Evolutionary conservation across 2,888 invertebrate species (phyloP), one percentile per base, ranked within the genome.

Genomic region (Dorcus parallelipipedus): DNA sequence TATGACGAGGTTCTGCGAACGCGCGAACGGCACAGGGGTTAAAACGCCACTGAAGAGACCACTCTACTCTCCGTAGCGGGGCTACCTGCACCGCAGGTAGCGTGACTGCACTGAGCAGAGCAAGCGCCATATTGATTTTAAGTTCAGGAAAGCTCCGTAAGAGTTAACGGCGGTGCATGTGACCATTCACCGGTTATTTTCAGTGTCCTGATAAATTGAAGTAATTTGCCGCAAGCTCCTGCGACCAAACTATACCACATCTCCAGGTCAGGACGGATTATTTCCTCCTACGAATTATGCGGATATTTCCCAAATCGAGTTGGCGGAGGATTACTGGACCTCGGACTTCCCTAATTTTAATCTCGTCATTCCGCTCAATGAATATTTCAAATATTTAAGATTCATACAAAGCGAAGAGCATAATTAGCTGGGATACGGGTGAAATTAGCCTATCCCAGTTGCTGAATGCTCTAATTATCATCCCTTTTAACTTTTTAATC

Each of bases 121-220:
- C 77, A 77, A 69, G 77, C 77, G 77, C 76, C 76, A 76, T 78
- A 78, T 78, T 78, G 78, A 78, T 78, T 78, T 78, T 78, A 76
- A 76, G 67, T 59, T 59, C 55, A 41, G 51, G 54, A 55, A 49
- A 59, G 55, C 59, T 51, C 40, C 51, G 49, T 52, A 59, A 59
- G 54, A 59, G 55, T 59, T 59, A 54, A 51, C 48, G 50, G 67
- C 66, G 66, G 68, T 64, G 63, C 65, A 67, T 66, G 66, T 68
- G 68, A 49, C 53, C 53, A 50, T 45, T 52, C 52, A 62, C 67
- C 67, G 62, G 61, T 61, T 59, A 62, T 59, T 63, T 63, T 61
- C 60, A 64, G 66, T 64, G 63, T 64, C 63, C 66, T 66, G 64
- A 67, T 67, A 69, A 68, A 70, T 69, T 64, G 64, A 51, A 43